Percentiles rank a stretch among this genome's conserved stretches.
Evolutionary conservation across 2,888 invertebrate species (phyloP).

Genomic region (Clostera curtula): DNA sequence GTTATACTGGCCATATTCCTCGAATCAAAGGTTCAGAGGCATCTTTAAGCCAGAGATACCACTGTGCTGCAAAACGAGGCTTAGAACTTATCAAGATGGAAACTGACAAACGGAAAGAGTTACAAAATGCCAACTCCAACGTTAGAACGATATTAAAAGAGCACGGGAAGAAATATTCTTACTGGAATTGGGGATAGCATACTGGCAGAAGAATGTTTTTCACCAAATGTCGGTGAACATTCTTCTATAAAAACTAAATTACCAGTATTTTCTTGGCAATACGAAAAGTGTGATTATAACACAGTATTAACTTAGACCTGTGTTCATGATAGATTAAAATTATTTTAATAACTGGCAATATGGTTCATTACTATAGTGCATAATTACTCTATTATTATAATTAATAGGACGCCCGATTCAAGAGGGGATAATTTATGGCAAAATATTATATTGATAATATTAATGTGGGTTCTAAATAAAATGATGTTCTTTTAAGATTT

Average conservation of each 20-base stretch:
- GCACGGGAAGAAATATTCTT: conserved; percentile 58
- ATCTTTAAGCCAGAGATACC: conserved; percentile 80
- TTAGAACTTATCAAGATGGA: conserved; percentile 75
- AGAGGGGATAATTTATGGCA: no score
- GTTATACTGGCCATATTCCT: conserved; percentile 84
- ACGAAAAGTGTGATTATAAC: no score
- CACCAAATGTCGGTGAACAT: conserved; percentile 59
- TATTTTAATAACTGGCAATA: no score
- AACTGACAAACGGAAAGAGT: conserved; percentile 60
- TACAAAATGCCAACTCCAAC: conserved; percentile 51
- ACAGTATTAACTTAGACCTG: no score
- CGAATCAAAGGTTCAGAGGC: conserved; percentile 79
- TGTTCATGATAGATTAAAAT: no score
- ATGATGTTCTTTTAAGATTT: no score
- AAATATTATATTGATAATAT: no score
- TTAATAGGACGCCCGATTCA: no score
- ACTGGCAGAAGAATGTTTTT: conserved; percentile 73
- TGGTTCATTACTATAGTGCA: no score
- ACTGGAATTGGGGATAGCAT: conserved; percentile 74
- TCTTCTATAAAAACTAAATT: conserved; percentile 47
- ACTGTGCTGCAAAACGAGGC: conserved; percentile 79
- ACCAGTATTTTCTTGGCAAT: conserved; percentile 31
- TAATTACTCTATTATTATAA: no score
- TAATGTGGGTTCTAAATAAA: no score
- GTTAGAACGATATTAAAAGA: conserved; percentile 55